A percentile compares a stretch with the other conserved stretches of the same genome.
These are phyloP conservation scores for Peromyscus leucopus DNA, from an alignment of 2,113 vertebrate species.

Conservation along the genomic window DNA sequence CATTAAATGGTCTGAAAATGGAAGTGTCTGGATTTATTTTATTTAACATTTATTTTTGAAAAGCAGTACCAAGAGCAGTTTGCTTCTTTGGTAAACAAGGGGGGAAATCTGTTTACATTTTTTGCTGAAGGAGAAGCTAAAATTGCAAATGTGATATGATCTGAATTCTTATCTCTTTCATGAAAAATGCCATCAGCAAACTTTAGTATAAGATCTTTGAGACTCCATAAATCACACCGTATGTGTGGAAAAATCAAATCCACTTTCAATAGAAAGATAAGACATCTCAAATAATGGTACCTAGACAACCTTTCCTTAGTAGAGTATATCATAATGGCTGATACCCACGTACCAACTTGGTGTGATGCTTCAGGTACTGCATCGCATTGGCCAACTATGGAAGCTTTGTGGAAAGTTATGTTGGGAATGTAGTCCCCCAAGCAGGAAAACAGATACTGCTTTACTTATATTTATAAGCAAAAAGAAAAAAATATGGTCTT, in stretches of 20 bases:
- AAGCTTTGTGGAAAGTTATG: constrained; percentile 58
- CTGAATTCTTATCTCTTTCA: constrained; percentile 68
- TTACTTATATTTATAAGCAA: constrained; percentile 49
- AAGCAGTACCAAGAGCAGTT: not conserved
- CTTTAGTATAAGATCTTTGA: constrained; percentile 40
- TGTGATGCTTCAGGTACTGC: not conserved
- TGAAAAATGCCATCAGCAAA: constrained; percentile 51
- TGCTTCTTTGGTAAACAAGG: not conserved
- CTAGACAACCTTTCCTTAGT: constrained; percentile 52
- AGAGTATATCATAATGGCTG: not conserved
- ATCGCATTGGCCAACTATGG: constrained; percentile 32
- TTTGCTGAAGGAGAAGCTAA: constrained; percentile 57
- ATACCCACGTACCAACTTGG: not conserved
- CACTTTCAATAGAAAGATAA: constrained; percentile 64
- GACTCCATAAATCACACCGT: constrained; percentile 38
- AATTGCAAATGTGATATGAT: constrained; percentile 67
- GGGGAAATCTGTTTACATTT: constrained; percentile 59
- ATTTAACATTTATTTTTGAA: constrained; percentile 66
- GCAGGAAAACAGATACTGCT: not conserved
- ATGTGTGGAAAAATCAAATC: constrained; percentile 35
- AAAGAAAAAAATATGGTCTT: not conserved
- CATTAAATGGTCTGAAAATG: not conserved
- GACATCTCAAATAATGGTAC: constrained; percentile 38
- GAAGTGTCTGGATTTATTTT: constrained; percentile 23
- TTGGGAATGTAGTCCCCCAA: not conserved